Evolutionary conservation across 2,888 invertebrate species (phyloP).

Genomic region (Lampropteryx suffumata): DNA sequence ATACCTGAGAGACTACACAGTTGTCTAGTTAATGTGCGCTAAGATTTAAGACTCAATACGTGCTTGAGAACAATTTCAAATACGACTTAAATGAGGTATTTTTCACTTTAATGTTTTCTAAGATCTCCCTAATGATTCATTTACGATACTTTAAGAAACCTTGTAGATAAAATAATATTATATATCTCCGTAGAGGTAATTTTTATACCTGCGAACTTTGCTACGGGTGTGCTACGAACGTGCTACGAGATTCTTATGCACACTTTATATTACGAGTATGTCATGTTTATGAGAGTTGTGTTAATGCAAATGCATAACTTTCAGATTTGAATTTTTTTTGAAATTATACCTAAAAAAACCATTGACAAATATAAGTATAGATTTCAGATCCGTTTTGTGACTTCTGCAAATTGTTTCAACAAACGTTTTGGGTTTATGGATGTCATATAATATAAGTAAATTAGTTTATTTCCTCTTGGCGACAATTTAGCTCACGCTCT

Average conservation of each 20-base stretch:
- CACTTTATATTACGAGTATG: too few species aligned
- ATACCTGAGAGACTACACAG: slow-evolving; percentile 62
- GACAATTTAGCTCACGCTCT: slow-evolving; percentile 80
- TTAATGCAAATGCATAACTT: too few species aligned
- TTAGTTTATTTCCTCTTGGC: slow-evolving; percentile 81
- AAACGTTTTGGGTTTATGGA: slow-evolving; percentile 62
- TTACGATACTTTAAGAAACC: background rate
- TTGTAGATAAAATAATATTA: too few species aligned
- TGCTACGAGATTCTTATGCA: background rate
- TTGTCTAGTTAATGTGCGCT: slow-evolving; percentile 67
- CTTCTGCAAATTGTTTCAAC: slow-evolving; percentile 54
- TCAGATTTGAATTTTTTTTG: too few species aligned
- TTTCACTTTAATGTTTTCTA: slow-evolving; percentile 37
- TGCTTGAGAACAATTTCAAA: slow-evolving; percentile 54
- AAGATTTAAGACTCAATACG: slow-evolving; percentile 75
- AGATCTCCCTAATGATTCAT: slow-evolving; percentile 20
- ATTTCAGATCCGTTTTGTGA: too few species aligned
- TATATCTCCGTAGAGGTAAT: too few species aligned
- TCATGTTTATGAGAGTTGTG: too few species aligned
- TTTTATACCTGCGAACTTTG: too few species aligned
- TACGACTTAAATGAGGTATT: slow-evolving; percentile 35
- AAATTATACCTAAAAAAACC: too few species aligned
- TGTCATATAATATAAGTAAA: slow-evolving; percentile 75
- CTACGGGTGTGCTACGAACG: background rate
- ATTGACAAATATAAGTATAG: too few species aligned